Base-by-base conservation (phyloP, 1,140 invertebrate genomes). In the Heliothis subflexa region DNA sequence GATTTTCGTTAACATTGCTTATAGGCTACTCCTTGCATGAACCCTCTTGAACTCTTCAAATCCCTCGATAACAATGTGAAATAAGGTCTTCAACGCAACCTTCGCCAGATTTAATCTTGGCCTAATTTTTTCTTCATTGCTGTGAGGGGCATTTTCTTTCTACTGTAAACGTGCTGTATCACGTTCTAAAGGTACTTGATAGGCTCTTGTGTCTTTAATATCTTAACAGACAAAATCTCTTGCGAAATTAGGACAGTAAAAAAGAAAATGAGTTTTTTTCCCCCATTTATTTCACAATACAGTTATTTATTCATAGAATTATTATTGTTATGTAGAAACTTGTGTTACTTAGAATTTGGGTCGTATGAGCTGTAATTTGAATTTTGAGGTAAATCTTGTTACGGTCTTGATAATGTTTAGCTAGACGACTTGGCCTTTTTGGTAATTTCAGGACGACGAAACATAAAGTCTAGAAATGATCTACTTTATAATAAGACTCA, bases 81-180 rank as follows among this genome's bases (percentile, higher is more conserved):
- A 79, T 79, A 50, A 72, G 64, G 72, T 73, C 21, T 52, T 55
- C 61, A 57, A 79, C 52, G 71, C 59, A 72, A 68, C 64, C 50
- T 79, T 74, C 45, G n/a, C 18, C 72, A 82, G 85, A 86, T 86
- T 86, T 80, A 86, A 85, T 83, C 84, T 85, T 62, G 78, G 25
- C 72, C 71, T 79, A 80, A 82, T 82, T 85, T 85, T 86, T 85
- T 80, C 81, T 80, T 59, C 64, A 75, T 62, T 72, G 59, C 64
- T 75, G 75, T 77, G 61, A 64, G 54, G 16, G 72, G 59, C 59
- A 33, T 59, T 80, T 74, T 78, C 54, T 81, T 28, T 84, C 71
- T 62, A 59, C 78, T 79, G 40, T 81, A 79, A 59, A 74, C 79
- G 81, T 83, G 84, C 79, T 79, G 74, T 83, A 84, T 82, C 84